Evolutionary conservation across 2,888 invertebrate species (phyloP).

Genomic region (Aphrophora alni): DNA sequence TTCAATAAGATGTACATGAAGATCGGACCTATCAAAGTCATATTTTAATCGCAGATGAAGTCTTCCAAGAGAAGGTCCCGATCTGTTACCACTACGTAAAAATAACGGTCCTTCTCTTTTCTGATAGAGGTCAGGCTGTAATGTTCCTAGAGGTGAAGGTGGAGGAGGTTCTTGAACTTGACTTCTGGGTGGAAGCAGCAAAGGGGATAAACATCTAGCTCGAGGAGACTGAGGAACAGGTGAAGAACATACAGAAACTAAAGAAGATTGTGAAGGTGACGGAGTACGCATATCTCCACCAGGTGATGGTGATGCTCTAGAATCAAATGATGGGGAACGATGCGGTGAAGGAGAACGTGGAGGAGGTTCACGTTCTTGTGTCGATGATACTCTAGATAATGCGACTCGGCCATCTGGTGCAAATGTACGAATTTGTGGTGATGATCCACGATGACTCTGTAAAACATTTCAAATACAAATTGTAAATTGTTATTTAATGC

Average conservation of each 20-base stretch:
- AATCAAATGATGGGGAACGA: conserved; percentile 34
- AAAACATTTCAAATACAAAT: conserved; percentile 15
- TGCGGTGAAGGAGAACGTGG: conserved; percentile 38
- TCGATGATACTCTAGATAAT: conserved; percentile 25
- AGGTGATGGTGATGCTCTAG: conserved; percentile 22
- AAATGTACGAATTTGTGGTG: conserved; percentile 83
- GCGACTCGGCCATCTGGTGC: conserved; percentile 67
- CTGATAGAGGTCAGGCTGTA: conserved; percentile 87
- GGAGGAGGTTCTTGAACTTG: conserved; percentile 56
- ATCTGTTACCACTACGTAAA: conserved; percentile 62
- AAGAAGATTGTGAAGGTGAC: conserved; percentile 35
- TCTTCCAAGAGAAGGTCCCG: conserved; percentile 75
- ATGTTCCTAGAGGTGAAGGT: conserved; percentile 74
- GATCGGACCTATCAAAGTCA: conserved; percentile 88
- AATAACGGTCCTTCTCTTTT: conserved; percentile 80
- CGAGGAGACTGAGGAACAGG: conserved; percentile 59
- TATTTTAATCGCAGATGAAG: conserved; percentile 86
- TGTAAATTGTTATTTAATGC: background rate
- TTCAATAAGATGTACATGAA: conserved; percentile 91
- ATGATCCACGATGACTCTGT: conserved; percentile 79
- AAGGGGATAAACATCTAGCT: conserved; percentile 55
- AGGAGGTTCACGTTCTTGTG: conserved; percentile 57
- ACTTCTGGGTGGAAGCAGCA: conserved; percentile 53
- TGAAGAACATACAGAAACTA: conserved; percentile 50
- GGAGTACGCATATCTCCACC: conserved; percentile 32